phyloP scores from a whole-genome alignment of 2,888 invertebrate species.

The Dryocosmus kuriphilus region DNA sequence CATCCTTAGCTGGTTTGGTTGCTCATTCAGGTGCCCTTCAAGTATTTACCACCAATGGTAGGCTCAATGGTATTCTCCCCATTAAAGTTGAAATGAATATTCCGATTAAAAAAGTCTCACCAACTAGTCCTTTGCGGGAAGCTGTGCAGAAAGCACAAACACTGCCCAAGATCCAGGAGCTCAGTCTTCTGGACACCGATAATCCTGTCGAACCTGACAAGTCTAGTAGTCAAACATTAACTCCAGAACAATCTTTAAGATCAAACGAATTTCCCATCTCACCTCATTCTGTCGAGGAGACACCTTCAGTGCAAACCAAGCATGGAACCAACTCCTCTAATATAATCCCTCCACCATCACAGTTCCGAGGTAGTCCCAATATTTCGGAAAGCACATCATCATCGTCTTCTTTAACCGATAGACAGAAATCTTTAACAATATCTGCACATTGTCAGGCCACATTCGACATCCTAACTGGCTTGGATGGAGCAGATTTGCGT shows the following conservation, averaged over 20 bases:
- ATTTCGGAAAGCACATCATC: constrained; percentile 81
- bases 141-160: constrained; percentile 74
- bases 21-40: constrained; percentile 83
- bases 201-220: constrained; percentile 77
- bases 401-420: constrained; percentile 67
- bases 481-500: constrained; percentile 92
- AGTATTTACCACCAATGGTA: constrained; percentile 69
- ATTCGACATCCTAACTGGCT: constrained; percentile 87
- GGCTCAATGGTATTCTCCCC: constrained; percentile 69
- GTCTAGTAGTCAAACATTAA: constrained; percentile 75
- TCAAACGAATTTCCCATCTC: constrained; percentile 58
- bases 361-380: constrained; percentile 82
- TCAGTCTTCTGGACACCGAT: constrained; percentile 82
- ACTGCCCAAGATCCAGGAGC: constrained; percentile 83
- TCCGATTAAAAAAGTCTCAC: constrained; percentile 59
- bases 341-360: constrained; percentile 86
- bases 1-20: constrained; percentile 84
- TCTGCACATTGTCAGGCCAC: constrained; percentile 80
- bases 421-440: constrained; percentile 65
- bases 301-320: constrained; percentile 63
- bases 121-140: constrained; percentile 75
- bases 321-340: constrained; percentile 70
- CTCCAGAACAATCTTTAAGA: constrained; percentile 72
- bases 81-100: constrained; percentile 65
- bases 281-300: constrained; percentile 59